Base-by-base conservation (phyloP, 2,888 invertebrate genomes). In the Acronicta leporina region DNA sequence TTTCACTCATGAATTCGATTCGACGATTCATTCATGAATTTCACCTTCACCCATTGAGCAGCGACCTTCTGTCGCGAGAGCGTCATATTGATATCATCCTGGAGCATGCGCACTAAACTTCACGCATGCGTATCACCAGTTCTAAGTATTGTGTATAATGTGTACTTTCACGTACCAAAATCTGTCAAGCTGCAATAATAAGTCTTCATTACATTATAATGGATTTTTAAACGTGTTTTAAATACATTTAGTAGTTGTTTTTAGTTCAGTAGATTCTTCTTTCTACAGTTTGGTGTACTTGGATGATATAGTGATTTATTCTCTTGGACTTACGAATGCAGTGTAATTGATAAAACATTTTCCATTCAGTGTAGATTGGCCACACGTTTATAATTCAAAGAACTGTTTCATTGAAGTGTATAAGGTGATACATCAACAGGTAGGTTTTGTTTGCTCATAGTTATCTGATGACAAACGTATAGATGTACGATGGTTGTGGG, bases 81-180 rank as follows among this genome's bases (percentile, higher is more conserved):
- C 86, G 83, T 89, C 90, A 92, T 94, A 94, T 94, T 88, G 94
- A 94, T 90, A 90, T 82, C 85, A 79, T 76, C 63, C 42, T 27
- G 56, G 77, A 52, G 82, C 92, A 87, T 92, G 92, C 92, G 92
- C 88, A 61, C 38, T 80, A 7, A 20, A 58, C 3, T 5, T 20
- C 49, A 62, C 83, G 84, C 88, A 86, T 84, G 90, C 89, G 90
- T 77, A 57, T 13, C 6, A 61, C 78, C 80, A 87, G 76, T 79
- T 80, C 79, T 76, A 77, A 72, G 40, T 85, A 82, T 90, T 88
- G 87, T 91, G 87, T 91, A 90, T 86, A 87, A 78, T 84, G 76
- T 84, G 69, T 85, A 87, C 84, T 80, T 83, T 82, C 80, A 77
- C 80, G 71, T 78, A 79, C 79, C 77, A 80, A 88, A 88, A 89